A percentile compares a stretch with the other conserved stretches of the same genome.
phyloP scores from a whole-genome alignment of 2,797 vertebrate genomes.

The Myiotriccus ornatus region DNA sequence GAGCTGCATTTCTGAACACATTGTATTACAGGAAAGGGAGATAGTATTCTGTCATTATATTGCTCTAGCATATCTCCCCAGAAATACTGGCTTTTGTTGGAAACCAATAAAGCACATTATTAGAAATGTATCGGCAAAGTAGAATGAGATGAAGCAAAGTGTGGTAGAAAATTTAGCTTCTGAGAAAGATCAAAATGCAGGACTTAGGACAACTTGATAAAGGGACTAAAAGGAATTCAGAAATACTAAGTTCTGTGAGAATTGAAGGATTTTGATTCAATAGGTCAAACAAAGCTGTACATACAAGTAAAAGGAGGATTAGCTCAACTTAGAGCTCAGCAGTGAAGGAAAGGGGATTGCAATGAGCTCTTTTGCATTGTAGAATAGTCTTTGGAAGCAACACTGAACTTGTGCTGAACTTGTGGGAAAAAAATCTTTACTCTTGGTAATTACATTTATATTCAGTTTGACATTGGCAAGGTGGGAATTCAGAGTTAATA shows the following conservation, averaged over 20 bases:
- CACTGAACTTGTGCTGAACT: neutral
- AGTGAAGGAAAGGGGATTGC: neutral
- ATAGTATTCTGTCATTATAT: neutral
- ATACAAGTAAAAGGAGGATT: neutral
- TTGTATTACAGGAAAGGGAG: neutral
- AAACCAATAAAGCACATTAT: neutral
- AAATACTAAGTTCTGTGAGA: neutral
- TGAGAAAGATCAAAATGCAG: neutral
- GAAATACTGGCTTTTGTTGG: neutral
- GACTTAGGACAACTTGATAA: neutral
- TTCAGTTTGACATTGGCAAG: neutral
- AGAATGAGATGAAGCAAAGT: neutral
- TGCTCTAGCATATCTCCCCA: neutral
- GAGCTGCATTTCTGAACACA: neutral
- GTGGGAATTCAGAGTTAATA: neutral
- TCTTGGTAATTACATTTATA: neutral
- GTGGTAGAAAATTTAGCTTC: neutral
- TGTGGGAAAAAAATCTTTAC: neutral
- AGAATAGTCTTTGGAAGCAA: neutral
- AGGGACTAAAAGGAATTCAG: neutral
- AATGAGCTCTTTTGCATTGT: neutral
- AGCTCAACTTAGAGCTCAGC: neutral
- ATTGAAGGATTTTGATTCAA: neutral
- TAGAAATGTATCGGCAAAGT: neutral
- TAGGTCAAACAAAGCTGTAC: neutral